Evolutionary conservation across 2,888 invertebrate genomes (phyloP).

Genomic region (Leptogaster cylindrica): DNA sequence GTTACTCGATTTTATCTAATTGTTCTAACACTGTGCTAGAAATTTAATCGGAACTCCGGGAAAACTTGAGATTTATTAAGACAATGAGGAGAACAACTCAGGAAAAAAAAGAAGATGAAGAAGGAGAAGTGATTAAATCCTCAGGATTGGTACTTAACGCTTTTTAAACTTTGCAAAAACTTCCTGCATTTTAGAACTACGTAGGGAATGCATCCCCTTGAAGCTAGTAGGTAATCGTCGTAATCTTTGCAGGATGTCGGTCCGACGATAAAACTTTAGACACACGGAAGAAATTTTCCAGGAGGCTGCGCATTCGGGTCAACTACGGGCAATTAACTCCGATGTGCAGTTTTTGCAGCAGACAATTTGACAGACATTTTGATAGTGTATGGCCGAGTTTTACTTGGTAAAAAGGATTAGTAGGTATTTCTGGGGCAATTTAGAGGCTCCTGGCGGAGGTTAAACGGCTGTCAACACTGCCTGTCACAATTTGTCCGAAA

Average conservation of each 20-base stretch:
- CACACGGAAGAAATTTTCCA: not conserved
- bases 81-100: constrained; percentile 1
- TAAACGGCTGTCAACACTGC: constrained; percentile 33
- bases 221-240: no score
- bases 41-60: not conserved
- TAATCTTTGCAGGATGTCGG: not conserved
- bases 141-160: constrained; percentile 11
- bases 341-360: constrained; percentile 8
- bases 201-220: no score
- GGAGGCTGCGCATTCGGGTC: not conserved
- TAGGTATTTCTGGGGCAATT: constrained; percentile 14
- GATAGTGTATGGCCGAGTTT: not conserved
- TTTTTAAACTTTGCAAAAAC: constrained; percentile 5
- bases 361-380: not conserved
- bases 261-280: not conserved
- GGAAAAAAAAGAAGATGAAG: no score
- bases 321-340: constrained; percentile 10
- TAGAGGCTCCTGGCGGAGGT: constrained; percentile 11
- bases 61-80: constrained; percentile 12
- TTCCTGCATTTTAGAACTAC: not conserved
- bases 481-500: constrained; percentile 39
- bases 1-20: not conserved
- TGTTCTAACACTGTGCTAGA: no score
- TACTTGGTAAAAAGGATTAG: constrained; percentile 2
- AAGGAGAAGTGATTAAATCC: constrained; percentile 21